A percentile compares a stretch with the other conserved stretches of the same genome.
Conservation (phyloP, 2,113 vertebrate genomes). For the Psittacula cyanocephala region DNA sequence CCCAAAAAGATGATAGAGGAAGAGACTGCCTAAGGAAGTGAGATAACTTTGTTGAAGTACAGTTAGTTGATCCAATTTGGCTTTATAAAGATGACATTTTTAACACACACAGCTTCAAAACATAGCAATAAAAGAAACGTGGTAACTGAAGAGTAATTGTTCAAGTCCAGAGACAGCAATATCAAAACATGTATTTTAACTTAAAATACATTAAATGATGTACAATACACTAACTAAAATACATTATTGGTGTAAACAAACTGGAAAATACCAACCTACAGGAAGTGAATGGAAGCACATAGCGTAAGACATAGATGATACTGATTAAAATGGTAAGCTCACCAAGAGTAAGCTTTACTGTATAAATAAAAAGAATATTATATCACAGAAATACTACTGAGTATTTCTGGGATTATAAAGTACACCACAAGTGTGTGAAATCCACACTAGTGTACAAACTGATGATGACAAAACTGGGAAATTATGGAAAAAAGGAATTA, state of each 20-base stretch:
- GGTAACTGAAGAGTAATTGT: neutral
- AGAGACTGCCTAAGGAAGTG: neutral
- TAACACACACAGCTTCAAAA: neutral
- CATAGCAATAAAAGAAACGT: neutral
- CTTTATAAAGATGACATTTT: neutral
- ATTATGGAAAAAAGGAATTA: neutral
- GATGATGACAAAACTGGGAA: neutral
- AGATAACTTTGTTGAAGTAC: neutral
- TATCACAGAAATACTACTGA: neutral
- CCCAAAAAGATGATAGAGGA: neutral
- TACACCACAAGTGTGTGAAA: neutral
- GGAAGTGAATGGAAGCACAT: neutral
- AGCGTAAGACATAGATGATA: neutral
- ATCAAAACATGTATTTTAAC: neutral
- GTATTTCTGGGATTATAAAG: neutral
- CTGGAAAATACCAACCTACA: neutral
- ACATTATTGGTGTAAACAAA: neutral
- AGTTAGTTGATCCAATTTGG: neutral
- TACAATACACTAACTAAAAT: neutral
- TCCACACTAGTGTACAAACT: neutral
- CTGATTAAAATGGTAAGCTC: neutral
- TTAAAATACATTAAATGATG: neutral
- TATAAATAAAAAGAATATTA: neutral
- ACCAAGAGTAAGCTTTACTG: neutral
- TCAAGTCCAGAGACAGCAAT: neutral